Percentiles rank a stretch among this genome's conserved stretches.
Evolutionary conservation across 2,797 vertebrate genomes (phyloP).

Genomic region (Myotis vivesi): DNA sequence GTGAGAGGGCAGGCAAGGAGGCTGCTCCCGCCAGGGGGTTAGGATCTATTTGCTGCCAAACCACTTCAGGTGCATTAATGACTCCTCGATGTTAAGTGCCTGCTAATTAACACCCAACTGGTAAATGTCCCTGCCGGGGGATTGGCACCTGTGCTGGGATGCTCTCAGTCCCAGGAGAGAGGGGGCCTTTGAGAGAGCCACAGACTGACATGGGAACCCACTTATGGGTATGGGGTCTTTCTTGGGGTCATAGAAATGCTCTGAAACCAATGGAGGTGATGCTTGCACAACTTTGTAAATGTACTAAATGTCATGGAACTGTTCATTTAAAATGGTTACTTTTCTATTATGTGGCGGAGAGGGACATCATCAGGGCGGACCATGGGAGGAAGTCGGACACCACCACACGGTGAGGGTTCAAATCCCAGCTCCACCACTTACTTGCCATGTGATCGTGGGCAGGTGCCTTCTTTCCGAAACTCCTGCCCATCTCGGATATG

Average conservation of each 20-base stretch:
- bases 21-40: neutral
- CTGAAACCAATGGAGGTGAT: too few relatives aligned
- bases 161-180: neutral
- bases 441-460: neutral
- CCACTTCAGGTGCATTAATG: neutral
- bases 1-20: neutral
- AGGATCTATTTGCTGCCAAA: constrained; percentile 20
- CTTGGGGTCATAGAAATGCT: too few relatives aligned
- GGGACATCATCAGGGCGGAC: accelerated
- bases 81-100: constrained; percentile 12
- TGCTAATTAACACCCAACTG: neutral
- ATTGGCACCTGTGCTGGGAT: neutral
- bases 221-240: too few relatives aligned
- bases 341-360: too few relatives aligned
- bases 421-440: neutral
- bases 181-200: neutral
- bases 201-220: accelerated
- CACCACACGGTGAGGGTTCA: neutral
- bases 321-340: too few relatives aligned
- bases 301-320: too few relatives aligned
- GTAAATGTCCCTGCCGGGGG: neutral
- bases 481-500: neutral
- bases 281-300: too few relatives aligned
- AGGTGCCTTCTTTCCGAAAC: neutral
- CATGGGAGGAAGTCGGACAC: neutral